phyloP scores from a whole-genome alignment of 2,797 vertebrate genomes.

The Salmo trutta region DNA sequence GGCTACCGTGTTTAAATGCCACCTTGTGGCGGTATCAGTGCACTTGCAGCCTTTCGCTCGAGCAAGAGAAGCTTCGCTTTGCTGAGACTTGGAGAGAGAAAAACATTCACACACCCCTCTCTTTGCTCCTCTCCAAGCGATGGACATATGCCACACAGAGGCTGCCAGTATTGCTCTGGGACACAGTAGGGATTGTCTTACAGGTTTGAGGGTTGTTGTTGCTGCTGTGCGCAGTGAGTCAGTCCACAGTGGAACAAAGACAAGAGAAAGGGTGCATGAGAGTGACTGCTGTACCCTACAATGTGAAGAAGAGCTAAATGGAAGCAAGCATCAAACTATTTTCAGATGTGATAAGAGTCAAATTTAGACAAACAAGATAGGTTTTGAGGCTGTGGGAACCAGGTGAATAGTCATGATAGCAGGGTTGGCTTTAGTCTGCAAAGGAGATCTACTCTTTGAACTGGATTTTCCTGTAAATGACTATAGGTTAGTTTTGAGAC shows the following conservation, averaged over 20 bases:
- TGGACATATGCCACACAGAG: slow-evolving; percentile 7
- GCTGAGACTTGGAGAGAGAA: slow-evolving; percentile 7
- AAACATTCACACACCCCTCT: slow-evolving; percentile 3
- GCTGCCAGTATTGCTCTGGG: background rate
- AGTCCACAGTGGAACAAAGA: background rate
- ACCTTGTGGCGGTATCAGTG: slow-evolving; percentile 19
- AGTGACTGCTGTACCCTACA: background rate
- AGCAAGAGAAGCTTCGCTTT: background rate
- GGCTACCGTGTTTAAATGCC: slow-evolving; percentile 47
- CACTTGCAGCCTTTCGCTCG: slow-evolving; percentile 16
- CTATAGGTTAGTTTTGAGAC: too few relatives aligned
- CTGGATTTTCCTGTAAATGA: background rate
- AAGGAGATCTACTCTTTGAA: background rate
- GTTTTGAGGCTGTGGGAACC: background rate
- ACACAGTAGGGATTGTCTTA: background rate
- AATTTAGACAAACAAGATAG: background rate
- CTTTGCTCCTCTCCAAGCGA: background rate
- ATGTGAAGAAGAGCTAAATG: too few relatives aligned
- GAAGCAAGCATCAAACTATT: background rate
- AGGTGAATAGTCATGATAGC: background rate
- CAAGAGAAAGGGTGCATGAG: background rate
- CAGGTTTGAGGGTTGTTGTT: background rate
- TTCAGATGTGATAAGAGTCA: background rate
- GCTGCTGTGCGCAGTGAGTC: background rate
- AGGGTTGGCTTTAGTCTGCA: too few relatives aligned